Percentiles rank a stretch among this genome's conserved stretches.
These are phyloP conservation scores for Acanthosepion lycidas DNA, from an alignment of 2,888 invertebrate species.

Conservation along the genomic window DNA sequence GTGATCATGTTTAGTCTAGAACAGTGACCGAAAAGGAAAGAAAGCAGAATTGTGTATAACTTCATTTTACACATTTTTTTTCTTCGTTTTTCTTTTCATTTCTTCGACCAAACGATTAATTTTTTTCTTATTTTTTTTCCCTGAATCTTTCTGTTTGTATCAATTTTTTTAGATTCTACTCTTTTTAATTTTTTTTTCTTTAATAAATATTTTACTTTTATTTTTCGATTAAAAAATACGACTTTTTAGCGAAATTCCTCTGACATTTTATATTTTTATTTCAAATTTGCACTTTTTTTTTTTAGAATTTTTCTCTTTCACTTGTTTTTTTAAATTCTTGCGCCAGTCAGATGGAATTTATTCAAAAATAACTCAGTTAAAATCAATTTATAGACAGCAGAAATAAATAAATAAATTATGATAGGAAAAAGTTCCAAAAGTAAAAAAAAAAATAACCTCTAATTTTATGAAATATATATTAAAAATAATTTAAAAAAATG, in stretches of 20 bases:
- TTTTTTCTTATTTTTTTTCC: neutral
- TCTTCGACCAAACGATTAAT: neutral
- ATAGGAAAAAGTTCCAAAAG: neutral
- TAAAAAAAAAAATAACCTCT: neutral
- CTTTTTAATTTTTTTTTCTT: neutral
- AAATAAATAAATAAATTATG: neutral
- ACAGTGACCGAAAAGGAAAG: neutral
- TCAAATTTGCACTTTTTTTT: neutral
- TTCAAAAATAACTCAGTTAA: constrained; percentile 6
- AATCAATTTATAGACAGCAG: neutral
- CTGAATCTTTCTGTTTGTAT: neutral
- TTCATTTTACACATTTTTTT: neutral
- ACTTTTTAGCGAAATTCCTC: neutral
- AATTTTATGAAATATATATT: neutral
- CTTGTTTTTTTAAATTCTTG: neutral
- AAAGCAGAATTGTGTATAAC: neutral
- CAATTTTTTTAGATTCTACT: neutral
- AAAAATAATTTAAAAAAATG: neutral
- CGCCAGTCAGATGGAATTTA: constrained; percentile 18
- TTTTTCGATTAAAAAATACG: neutral
- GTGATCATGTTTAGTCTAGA: neutral
- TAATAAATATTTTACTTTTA: neutral
- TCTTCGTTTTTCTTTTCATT: neutral
- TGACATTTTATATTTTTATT: neutral
- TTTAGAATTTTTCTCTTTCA: neutral